phyloP scores from a whole-genome alignment of 2,113 vertebrate genomes.

The Austrofundulus limnaeus region DNA sequence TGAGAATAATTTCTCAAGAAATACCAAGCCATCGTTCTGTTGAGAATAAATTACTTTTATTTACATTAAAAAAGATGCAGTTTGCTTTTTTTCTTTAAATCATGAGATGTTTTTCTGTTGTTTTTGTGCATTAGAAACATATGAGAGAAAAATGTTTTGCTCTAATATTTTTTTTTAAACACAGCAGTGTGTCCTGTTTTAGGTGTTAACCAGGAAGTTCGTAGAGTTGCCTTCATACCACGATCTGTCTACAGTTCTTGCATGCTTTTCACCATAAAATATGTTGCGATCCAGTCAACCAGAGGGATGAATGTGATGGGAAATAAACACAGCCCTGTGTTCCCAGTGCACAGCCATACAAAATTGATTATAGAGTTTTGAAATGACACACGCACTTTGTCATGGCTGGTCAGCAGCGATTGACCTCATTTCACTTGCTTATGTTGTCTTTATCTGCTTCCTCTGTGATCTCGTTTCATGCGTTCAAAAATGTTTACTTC shows the following conservation, averaged over 20 bases:
- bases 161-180: neutral
- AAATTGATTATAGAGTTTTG: constrained; percentile 50
- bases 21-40: too few species aligned
- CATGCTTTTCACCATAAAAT: neutral
- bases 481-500: constrained; percentile 15
- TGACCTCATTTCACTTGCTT: constrained; percentile 57
- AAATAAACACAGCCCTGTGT: constrained; percentile 9
- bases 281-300: constrained; percentile 19
- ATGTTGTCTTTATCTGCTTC: constrained; percentile 22
- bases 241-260: constrained; percentile 1
- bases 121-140: neutral
- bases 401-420: constrained; percentile 28
- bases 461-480: neutral
- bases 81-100: too few species aligned
- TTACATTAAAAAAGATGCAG: too few species aligned
- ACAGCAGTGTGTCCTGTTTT: neutral
- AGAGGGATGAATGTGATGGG: constrained; percentile 22
- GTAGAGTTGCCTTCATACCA: neutral
- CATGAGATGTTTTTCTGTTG: neutral
- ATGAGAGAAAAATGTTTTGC: too few species aligned
- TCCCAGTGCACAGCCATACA: constrained; percentile 16
- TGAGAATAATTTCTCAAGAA: too few species aligned
- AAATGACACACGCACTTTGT: constrained; percentile 33
- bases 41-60: too few species aligned
- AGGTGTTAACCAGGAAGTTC: neutral